Conservation (phyloP, 2,113 vertebrate genomes). For the Fukomys damarensis region DNA sequence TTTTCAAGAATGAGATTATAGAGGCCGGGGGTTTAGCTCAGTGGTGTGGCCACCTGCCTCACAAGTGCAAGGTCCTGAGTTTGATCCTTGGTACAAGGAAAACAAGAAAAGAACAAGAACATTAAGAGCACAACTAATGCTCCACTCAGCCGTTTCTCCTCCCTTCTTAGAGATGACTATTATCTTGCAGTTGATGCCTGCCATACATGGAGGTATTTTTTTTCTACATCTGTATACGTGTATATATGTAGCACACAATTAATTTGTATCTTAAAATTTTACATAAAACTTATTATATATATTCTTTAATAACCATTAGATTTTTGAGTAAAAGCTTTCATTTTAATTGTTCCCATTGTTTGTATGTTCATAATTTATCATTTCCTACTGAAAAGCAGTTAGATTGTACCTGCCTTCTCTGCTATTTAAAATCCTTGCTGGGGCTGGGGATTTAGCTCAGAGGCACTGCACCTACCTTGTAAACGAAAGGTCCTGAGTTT, state of each 20-base stretch:
- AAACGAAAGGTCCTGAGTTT: too few species aligned
- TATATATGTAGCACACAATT: neutral
- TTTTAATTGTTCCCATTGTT: neutral
- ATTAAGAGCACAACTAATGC: neutral
- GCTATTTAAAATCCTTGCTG: neutral
- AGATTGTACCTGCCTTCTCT: neutral
- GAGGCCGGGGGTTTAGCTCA: too few species aligned
- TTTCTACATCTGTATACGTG: neutral
- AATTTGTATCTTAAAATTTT: conserved; percentile 12
- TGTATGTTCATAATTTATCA: neutral
- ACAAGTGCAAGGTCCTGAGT: too few species aligned
- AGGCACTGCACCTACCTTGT: too few species aligned
- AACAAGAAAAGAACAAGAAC: too few species aligned
- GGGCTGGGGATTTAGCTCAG: too few species aligned
- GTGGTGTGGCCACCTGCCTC: too few species aligned
- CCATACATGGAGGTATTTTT: neutral
- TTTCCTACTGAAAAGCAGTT: neutral
- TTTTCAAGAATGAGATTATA: neutral
- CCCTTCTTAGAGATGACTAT: neutral
- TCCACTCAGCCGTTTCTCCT: neutral
- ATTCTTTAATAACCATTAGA: neutral
- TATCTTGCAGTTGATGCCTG: neutral
- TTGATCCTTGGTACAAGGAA: too few species aligned
- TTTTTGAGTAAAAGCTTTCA: neutral
- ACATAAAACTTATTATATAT: neutral